Percentiles rank a stretch among this genome's conserved stretches.
These are phyloP conservation scores for Beaufortia kweichowensis DNA, from an alignment of 2,113 vertebrate species.

Conservation along the genomic window DNA sequence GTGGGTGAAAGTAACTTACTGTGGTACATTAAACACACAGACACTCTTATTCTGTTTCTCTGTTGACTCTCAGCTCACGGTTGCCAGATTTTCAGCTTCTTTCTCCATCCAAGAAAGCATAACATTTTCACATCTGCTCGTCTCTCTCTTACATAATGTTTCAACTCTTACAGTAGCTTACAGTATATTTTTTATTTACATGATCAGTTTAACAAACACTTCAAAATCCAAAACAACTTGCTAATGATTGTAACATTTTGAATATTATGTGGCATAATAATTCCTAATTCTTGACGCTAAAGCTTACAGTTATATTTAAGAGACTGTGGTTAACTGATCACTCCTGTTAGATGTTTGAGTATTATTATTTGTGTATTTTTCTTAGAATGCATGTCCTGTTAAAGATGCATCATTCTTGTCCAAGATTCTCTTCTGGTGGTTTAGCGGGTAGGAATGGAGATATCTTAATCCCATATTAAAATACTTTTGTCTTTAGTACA, in stretches of 20 bases:
- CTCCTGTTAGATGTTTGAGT: too few relatives aligned
- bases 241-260: too few relatives aligned
- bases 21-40: slow-evolving; percentile 53
- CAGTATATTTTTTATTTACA: neutral
- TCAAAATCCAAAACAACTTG: too few relatives aligned
- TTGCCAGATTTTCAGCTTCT: slow-evolving; percentile 50
- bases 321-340: too few relatives aligned
- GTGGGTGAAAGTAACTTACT: slow-evolving; percentile 52
- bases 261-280: too few relatives aligned
- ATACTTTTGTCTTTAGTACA: neutral
- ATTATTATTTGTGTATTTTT: slow-evolving; percentile 62
- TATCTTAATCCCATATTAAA: neutral
- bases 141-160: neutral
- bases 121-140: neutral
- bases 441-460: slow-evolving; percentile 82
- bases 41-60: slow-evolving; percentile 48
- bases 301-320: too few relatives aligned
- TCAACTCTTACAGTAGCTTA: neutral
- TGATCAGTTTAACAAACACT: too few relatives aligned
- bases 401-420: slow-evolving; percentile 86
- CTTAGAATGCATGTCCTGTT: slow-evolving; percentile 90
- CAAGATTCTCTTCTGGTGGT: slow-evolving; percentile 93
- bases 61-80: slow-evolving; percentile 64
- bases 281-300: too few relatives aligned
- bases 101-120: slow-evolving; percentile 48